Conservation (phyloP, 2,888 invertebrate genomes). For the Elysia crispata region DNA sequence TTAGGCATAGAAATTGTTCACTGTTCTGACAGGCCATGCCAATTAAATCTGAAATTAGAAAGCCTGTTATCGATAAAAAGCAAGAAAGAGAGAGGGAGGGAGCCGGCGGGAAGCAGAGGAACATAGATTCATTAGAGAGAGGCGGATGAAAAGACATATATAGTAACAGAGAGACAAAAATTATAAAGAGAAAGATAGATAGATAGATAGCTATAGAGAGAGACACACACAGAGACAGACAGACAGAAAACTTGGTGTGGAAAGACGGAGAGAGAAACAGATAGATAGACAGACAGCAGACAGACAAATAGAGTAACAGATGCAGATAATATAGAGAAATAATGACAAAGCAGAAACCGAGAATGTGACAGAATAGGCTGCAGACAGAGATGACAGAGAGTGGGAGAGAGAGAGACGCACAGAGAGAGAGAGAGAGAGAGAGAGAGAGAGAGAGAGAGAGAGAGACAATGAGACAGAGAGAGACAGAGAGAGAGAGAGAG, state of each 20-base stretch:
- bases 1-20: too few relatives aligned
- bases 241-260: slow-evolving; percentile 17
- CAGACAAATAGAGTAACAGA: not conserved
- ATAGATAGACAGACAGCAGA: slow-evolving; percentile 24
- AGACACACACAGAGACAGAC: slow-evolving; percentile 3
- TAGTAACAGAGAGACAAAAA: slow-evolving; percentile 7
- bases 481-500: not conserved
- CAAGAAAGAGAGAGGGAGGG: not conserved
- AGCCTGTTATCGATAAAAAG: too few relatives aligned
- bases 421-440: slow-evolving; percentile 25
- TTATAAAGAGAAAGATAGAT: not conserved
- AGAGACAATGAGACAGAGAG: slow-evolving; percentile 27
- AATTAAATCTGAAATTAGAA: too few relatives aligned
- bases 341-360: slow-evolving; percentile 15
- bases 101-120: not conserved
- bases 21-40: too few relatives aligned
- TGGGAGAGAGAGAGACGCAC: not conserved
- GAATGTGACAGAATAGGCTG: slow-evolving; percentile 3
- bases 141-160: slow-evolving; percentile 21
- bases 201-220: not conserved
- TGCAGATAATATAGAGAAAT: not conserved
- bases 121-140: slow-evolving; percentile 10
- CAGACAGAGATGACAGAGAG: slow-evolving; percentile 12
- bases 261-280: slow-evolving; percentile 18
- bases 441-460: slow-evolving; percentile 23